Percentiles rank a stretch among this genome's conserved stretches.
Evolutionary conservation across 1,140 invertebrate genomes (phyloP).

Genomic region (Aphidius gifuensis): DNA sequence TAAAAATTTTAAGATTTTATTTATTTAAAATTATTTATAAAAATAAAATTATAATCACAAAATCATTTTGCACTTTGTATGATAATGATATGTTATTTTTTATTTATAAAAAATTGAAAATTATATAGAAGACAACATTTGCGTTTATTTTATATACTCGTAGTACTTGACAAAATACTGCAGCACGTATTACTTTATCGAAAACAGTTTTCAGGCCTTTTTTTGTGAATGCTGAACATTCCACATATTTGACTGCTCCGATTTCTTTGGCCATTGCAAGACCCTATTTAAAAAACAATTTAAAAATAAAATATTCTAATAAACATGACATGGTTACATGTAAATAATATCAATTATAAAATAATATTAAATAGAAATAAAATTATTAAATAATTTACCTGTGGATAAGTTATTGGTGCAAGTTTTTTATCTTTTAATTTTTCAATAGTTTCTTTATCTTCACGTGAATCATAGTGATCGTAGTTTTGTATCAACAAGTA

Average conservation of each 20-base stretch:
- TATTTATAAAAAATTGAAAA: too few relatives aligned
- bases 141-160: conserved; percentile 75
- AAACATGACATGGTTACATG: too few relatives aligned
- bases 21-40: too few relatives aligned
- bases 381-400: conserved; percentile 58
- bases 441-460: conserved; percentile 97
- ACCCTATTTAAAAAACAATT: conserved; percentile 69
- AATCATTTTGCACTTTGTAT: too few relatives aligned
- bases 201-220: conserved; percentile 99
- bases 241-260: conserved; percentile 92
- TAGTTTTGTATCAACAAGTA: conserved; percentile 84
- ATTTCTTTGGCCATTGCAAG: conserved; percentile 99
- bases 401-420: conserved; percentile 94
- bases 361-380: too few relatives aligned
- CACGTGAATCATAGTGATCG: conserved; percentile 94
- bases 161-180: too few relatives aligned
- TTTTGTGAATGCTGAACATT: conserved; percentile 96
- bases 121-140: conserved; percentile 81
- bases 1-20: too few relatives aligned
- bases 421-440: conserved; percentile 97
- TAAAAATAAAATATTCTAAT: too few relatives aligned
- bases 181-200: too few relatives aligned
- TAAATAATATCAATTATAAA: too few relatives aligned
- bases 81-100: too few relatives aligned
- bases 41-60: too few relatives aligned